Percentiles rank a stretch among this genome's conserved stretches.
phyloP scores from a whole-genome alignment of 2,888 invertebrate species.

The Matsumyia berberina region DNA sequence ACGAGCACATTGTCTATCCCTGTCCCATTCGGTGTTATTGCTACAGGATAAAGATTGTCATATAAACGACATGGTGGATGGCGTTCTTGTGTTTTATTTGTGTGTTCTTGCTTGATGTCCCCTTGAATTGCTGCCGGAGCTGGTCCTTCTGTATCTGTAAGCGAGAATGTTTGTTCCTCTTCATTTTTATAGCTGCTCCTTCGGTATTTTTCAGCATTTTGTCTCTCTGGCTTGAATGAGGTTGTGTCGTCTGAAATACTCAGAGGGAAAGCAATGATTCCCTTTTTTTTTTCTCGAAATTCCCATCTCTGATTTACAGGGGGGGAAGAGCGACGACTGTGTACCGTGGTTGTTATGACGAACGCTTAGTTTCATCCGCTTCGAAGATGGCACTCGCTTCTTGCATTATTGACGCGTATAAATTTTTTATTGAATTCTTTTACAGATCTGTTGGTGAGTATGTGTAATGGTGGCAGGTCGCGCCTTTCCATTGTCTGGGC shows the following conservation, averaged over 20 bases:
- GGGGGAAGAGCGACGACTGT: not conserved
- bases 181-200: slow-evolving; percentile 62
- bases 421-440: slow-evolving; percentile 22
- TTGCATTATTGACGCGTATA: slow-evolving; percentile 43
- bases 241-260: slow-evolving; percentile 3
- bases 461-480: not conserved
- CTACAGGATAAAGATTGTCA: slow-evolving; percentile 70
- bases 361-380: slow-evolving; percentile 47
- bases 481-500: too few relatives aligned
- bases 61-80: slow-evolving; percentile 63
- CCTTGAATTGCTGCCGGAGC: slow-evolving; percentile 23
- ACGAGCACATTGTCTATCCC: slow-evolving; percentile 58
- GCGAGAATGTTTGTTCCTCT: slow-evolving; percentile 45
- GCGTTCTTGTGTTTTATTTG: slow-evolving; percentile 62
- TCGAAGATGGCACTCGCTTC: slow-evolving; percentile 30
- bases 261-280: slow-evolving; percentile 17
- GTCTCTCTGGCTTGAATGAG: slow-evolving; percentile 21
- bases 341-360: slow-evolving; percentile 32
- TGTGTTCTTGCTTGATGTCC: slow-evolving; percentile 58
- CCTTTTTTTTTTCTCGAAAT: slow-evolving; percentile 2
- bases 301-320: slow-evolving; percentile 33
- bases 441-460: slow-evolving; percentile 17
- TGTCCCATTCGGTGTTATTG: slow-evolving; percentile 70
- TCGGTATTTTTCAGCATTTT: slow-evolving; percentile 45
- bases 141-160: slow-evolving; percentile 20